Evolutionary conservation across 1,140 invertebrate genomes (phyloP).

Genomic region (Ceratina japonica): DNA sequence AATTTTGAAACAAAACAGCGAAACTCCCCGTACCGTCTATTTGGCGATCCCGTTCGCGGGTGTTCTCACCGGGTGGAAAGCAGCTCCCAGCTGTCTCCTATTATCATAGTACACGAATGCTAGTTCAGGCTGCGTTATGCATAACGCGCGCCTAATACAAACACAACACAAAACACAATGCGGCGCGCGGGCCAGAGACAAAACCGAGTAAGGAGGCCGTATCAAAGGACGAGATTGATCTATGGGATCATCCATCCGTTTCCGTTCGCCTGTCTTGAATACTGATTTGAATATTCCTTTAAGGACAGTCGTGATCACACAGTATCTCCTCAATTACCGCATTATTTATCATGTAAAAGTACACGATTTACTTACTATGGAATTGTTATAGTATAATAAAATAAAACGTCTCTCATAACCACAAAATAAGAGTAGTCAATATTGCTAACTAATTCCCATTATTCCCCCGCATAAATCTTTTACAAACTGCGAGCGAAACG

Average conservation of each 20-base stretch:
- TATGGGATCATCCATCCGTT: slow-evolving; percentile 13
- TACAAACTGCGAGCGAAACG: too few species aligned
- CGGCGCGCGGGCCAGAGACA: background rate
- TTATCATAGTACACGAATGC: slow-evolving; percentile 20
- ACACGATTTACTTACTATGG: background rate
- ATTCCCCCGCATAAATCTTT: too few species aligned
- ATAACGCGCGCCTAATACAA: slow-evolving; percentile 5
- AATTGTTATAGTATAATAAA: too few species aligned
- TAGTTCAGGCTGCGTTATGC: background rate
- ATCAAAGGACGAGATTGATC: slow-evolving; percentile 19
- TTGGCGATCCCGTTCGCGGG: background rate
- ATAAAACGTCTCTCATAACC: too few species aligned
- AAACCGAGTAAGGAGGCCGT: slow-evolving; percentile 6
- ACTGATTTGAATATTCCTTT: slow-evolving; percentile 22
- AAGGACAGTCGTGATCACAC: background rate
- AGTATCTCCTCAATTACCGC: background rate
- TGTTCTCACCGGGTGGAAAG: background rate
- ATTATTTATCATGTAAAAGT: background rate
- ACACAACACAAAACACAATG: slow-evolving; percentile 32
- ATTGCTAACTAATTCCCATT: too few species aligned
- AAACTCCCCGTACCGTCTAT: slow-evolving; percentile 11
- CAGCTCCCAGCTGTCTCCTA: slow-evolving; percentile 16
- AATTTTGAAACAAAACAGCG: slow-evolving; percentile 25
- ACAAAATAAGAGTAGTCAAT: too few species aligned
- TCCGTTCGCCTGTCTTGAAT: background rate